A percentile compares a stretch with the other conserved stretches of the same genome.
These are phyloP conservation scores for Deilephila porcellus DNA, from an alignment of 2,888 invertebrate species.

Conservation along the genomic window DNA sequence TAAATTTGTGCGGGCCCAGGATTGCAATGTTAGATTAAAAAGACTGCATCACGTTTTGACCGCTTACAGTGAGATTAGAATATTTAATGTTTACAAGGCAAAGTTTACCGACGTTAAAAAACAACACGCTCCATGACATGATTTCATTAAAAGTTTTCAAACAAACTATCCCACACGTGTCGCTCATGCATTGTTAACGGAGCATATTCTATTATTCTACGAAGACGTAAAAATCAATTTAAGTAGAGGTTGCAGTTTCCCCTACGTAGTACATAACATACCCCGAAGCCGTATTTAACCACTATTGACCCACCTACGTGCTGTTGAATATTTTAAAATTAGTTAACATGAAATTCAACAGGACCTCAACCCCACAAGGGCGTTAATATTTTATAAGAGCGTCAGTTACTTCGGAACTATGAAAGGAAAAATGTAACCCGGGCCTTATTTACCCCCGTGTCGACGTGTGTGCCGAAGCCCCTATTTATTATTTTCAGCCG, in stretches of 20 bases:
- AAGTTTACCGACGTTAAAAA: conserved; percentile 3
- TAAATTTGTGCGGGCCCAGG: conserved; percentile 10
- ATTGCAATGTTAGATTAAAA: conserved; percentile 13
- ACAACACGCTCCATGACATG: background rate
- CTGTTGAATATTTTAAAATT: conserved; percentile 25
- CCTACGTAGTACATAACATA: background rate
- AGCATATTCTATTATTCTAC: background rate
- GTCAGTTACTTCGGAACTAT: conserved; percentile 52
- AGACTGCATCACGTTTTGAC: conserved; percentile 3
- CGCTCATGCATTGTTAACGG: conserved; percentile 12
- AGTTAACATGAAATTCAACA: conserved; percentile 25
- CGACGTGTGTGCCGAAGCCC: conserved; percentile 5
- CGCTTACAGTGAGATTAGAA: background rate
- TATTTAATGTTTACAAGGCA: conserved; percentile 6
- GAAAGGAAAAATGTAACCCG: conserved; percentile 52
- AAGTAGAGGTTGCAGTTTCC: conserved; percentile 16
- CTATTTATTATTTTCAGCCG: conserved; percentile 9
- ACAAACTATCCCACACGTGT: conserved; percentile 16
- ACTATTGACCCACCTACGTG: conserved; percentile 15
- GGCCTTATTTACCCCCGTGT: conserved; percentile 42
- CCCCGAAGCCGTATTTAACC: conserved; percentile 2
- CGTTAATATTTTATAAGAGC: conserved; percentile 55
- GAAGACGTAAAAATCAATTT: conserved; percentile 5
- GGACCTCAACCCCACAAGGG: conserved; percentile 38
- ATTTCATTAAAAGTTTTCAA: conserved; percentile 21